Evolutionary conservation across 2,797 vertebrate genomes (phyloP).

Genomic region (Rostrhamus sociabilis): DNA sequence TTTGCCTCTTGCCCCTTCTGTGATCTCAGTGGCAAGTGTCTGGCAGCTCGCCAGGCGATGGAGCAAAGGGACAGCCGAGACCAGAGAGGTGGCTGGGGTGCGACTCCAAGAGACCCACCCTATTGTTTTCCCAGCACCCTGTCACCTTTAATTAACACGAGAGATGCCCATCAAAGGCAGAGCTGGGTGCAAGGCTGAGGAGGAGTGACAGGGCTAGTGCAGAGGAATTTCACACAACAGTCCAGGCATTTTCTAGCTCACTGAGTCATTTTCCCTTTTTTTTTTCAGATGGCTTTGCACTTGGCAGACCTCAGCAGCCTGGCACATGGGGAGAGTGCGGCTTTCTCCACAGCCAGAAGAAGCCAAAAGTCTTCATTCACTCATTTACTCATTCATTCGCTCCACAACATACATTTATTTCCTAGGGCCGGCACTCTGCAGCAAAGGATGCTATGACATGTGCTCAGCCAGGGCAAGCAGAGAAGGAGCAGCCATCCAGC

Average conservation of each 20-base stretch:
- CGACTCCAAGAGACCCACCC: not conserved
- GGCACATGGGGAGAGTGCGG: not conserved
- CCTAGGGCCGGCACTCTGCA: not conserved
- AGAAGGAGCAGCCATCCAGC: not conserved
- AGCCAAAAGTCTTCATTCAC: constrained; percentile 30
- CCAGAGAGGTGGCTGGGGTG: not conserved
- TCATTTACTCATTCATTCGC: not conserved
- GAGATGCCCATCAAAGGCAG: constrained; percentile 46
- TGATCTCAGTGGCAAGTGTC: constrained; percentile 54
- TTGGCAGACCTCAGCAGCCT: constrained; percentile 53
- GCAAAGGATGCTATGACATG: not conserved
- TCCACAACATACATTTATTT: not conserved
- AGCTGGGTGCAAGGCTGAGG: constrained; percentile 40
- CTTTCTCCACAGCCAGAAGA: constrained; percentile 15
- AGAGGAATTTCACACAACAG: constrained; percentile 65
- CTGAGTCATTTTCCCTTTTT: constrained; percentile 29
- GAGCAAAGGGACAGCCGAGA: not conserved
- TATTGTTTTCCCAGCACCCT: not conserved
- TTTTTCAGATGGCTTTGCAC: constrained; percentile 24
- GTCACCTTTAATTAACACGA: constrained; percentile 37
- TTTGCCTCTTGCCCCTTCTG: constrained; percentile 71
- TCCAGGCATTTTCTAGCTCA: constrained; percentile 69
- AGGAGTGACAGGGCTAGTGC: constrained; percentile 65
- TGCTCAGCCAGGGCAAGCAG: not conserved
- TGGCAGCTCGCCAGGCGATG: constrained; percentile 40